Evolutionary conservation across 2,113 vertebrate genomes (phyloP).

Genomic region (Mungos mungo): DNA sequence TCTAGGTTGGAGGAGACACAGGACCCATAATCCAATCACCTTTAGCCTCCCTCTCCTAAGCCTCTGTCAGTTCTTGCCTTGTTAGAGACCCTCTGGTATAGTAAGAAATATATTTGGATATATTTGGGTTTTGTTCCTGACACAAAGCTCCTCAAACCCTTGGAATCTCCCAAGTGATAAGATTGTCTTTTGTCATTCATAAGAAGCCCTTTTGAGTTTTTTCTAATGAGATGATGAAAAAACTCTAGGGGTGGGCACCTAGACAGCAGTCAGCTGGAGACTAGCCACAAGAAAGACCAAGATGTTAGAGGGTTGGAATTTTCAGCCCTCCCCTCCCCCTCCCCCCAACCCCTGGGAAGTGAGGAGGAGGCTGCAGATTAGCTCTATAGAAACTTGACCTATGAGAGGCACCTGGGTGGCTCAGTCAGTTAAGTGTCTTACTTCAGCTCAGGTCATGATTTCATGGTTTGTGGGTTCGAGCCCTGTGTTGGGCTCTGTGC

Average conservation of each 20-base stretch:
- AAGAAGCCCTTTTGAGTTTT: neutral
- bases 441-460: too few relatives aligned
- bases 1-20: neutral
- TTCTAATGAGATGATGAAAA: neutral
- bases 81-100: neutral
- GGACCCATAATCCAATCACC: neutral
- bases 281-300: neutral
- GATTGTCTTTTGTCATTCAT: neutral
- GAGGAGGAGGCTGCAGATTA: neutral
- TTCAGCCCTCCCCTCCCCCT: neutral
- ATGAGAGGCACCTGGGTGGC: too few relatives aligned
- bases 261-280: neutral
- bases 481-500: too few relatives aligned
- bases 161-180: neutral
- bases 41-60: neutral
- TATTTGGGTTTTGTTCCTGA: neutral
- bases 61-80: neutral
- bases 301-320: neutral
- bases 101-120: neutral
- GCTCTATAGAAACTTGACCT: neutral
- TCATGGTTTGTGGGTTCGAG: too few relatives aligned
- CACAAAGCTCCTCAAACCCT: neutral
- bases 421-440: too few relatives aligned
- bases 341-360: neutral
- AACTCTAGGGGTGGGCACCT: neutral